phyloP scores from a whole-genome alignment of 2,797 vertebrate species.

The Sebastes iracundus region DNA sequence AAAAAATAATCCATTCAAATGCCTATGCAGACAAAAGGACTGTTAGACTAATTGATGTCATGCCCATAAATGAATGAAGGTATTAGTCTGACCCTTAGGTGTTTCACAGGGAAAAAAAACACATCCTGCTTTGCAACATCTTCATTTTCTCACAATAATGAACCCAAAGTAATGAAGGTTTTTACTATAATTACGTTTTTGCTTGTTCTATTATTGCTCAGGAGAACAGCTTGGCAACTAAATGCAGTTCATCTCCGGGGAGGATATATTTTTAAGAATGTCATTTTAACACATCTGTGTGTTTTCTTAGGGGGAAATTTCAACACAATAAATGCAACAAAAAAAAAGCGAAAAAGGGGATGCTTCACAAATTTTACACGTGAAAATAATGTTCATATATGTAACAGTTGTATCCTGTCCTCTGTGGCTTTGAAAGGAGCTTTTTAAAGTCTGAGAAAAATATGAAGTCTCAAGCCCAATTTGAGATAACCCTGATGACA shows the following conservation, averaged over 20 bases:
- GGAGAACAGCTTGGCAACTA: slow-evolving; percentile 44
- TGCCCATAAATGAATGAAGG: slow-evolving; percentile 55
- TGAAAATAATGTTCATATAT: neutral
- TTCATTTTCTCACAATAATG: slow-evolving; percentile 51
- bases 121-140: slow-evolving; percentile 47
- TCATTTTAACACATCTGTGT: slow-evolving; percentile 21
- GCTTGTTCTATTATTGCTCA: slow-evolving; percentile 35
- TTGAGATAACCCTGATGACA: too few species aligned
- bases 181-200: slow-evolving; percentile 56
- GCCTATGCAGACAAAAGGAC: slow-evolving; percentile 55
- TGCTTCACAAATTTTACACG: neutral
- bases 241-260: slow-evolving; percentile 37
- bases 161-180: slow-evolving; percentile 48
- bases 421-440: neutral
- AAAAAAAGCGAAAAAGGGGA: neutral
- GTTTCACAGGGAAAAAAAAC: slow-evolving; percentile 30
- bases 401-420: neutral
- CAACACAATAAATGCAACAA: neutral
- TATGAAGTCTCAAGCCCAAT: too few species aligned
- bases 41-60: slow-evolving; percentile 69
- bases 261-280: slow-evolving; percentile 21
- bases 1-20: slow-evolving; percentile 59
- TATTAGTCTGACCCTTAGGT: slow-evolving; percentile 60
- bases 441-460: too few species aligned
- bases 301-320: neutral